phyloP scores from a whole-genome alignment of 2,113 vertebrate genomes.

The Galbula dea region DNA sequence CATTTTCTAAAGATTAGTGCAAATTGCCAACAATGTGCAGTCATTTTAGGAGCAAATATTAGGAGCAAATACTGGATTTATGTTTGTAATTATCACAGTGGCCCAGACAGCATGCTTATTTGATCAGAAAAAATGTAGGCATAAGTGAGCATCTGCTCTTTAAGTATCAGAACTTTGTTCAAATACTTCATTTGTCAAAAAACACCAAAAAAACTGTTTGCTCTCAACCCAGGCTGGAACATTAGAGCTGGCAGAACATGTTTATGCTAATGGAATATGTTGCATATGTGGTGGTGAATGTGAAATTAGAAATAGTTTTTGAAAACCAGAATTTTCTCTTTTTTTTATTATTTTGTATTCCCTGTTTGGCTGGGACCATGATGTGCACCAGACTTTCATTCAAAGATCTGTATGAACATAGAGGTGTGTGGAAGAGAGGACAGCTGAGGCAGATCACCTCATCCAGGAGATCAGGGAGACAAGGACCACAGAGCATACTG shows the following conservation, averaged over 20 bases:
- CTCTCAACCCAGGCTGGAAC: neutral
- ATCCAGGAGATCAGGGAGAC: neutral
- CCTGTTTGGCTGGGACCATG: neutral
- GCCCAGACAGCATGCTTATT: neutral
- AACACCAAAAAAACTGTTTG: neutral
- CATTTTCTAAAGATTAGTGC: neutral
- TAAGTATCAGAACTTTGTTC: neutral
- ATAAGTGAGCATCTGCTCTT: neutral
- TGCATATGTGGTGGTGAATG: neutral
- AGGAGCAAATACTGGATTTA: neutral
- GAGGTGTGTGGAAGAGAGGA: neutral
- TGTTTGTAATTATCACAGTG: neutral
- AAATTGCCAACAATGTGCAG: neutral
- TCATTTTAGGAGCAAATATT: neutral
- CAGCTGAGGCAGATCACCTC: neutral
- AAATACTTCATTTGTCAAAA: neutral
- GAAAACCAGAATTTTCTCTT: neutral
- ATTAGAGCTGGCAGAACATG: neutral
- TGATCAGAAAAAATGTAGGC: neutral
- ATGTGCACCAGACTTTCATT: neutral
- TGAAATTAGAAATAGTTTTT: neutral
- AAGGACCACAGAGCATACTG: accelerated
- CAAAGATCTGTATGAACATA: neutral
- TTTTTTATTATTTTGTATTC: neutral
- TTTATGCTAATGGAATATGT: neutral